Conservation (phyloP, 2,113 vertebrate genomes). For the Sula dactylatra region DNA sequence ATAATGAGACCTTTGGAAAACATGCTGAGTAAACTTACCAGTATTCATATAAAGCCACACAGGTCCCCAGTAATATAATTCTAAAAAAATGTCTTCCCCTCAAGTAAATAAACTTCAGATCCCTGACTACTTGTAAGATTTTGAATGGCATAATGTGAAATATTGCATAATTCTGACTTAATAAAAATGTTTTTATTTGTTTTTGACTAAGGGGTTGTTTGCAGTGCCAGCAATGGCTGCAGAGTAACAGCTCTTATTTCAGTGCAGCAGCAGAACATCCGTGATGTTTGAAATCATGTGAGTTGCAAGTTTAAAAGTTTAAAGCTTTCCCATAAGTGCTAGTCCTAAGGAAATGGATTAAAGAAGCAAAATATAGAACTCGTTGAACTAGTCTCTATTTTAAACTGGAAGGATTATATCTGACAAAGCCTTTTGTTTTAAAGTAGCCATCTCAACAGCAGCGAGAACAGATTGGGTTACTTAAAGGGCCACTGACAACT, state of each 20-base stretch:
- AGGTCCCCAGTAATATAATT: background rate
- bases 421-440: constrained; percentile 64
- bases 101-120: background rate
- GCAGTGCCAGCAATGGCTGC: background rate
- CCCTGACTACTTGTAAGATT: background rate
- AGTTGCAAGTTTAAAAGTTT: constrained; percentile 49
- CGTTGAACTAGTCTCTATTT: constrained; percentile 60
- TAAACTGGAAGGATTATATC: constrained; percentile 57
- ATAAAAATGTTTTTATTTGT: background rate
- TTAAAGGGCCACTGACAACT: constrained; percentile 38
- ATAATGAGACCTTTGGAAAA: background rate
- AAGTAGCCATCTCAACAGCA: constrained; percentile 18
- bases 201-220: background rate
- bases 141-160: background rate
- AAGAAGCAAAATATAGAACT: constrained; percentile 68
- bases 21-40: background rate
- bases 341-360: constrained; percentile 69
- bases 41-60: background rate
- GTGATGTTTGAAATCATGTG: constrained; percentile 2
- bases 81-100: background rate
- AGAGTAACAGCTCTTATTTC: background rate
- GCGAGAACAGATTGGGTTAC: constrained; percentile 60
- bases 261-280: background rate
- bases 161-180: background rate
- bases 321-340: constrained; percentile 54